phyloP scores from a whole-genome alignment of 2,888 invertebrate genomes.

The Microctonus aethiopoides region DNA sequence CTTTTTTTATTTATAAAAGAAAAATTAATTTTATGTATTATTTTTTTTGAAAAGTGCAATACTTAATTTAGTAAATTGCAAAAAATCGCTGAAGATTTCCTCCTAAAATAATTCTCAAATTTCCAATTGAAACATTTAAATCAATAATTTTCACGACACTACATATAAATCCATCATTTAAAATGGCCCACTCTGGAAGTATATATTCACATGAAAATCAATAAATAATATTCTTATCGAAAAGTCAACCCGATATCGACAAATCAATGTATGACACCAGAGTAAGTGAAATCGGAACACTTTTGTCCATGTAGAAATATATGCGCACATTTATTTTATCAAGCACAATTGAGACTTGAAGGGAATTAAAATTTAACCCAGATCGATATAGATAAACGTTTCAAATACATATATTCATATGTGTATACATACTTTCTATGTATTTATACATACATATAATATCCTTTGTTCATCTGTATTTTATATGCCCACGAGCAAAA shows the following conservation, averaged over 20 bases:
- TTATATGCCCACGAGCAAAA: constrained; percentile 10
- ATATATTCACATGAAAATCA: constrained; percentile 19
- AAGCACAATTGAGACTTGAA: constrained; percentile 34
- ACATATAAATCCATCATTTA: too few species aligned
- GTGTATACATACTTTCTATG: too few species aligned
- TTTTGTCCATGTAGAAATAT: background rate
- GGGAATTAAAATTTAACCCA: constrained; percentile 56
- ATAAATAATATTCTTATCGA: constrained; percentile 33
- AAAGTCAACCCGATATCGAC: constrained; percentile 11
- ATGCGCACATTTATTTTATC: constrained; percentile 21
- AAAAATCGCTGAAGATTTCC: too few species aligned
- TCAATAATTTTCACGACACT: too few species aligned
- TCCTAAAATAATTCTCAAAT: too few species aligned
- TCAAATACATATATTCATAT: background rate
- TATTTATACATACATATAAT: too few species aligned
- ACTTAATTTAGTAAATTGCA: too few species aligned
- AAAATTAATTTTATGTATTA: too few species aligned
- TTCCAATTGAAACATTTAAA: too few species aligned
- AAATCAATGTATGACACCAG: constrained; percentile 26
- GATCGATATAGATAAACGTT: constrained; percentile 50
- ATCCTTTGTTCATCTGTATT: background rate
- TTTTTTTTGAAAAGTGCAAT: too few species aligned
- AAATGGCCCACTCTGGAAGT: too few species aligned
- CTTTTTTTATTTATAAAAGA: too few species aligned
- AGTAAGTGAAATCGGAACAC: constrained; percentile 26